Base-by-base conservation (phyloP, 1,140 invertebrate species). In the Lordiphosa collinella region DNA sequence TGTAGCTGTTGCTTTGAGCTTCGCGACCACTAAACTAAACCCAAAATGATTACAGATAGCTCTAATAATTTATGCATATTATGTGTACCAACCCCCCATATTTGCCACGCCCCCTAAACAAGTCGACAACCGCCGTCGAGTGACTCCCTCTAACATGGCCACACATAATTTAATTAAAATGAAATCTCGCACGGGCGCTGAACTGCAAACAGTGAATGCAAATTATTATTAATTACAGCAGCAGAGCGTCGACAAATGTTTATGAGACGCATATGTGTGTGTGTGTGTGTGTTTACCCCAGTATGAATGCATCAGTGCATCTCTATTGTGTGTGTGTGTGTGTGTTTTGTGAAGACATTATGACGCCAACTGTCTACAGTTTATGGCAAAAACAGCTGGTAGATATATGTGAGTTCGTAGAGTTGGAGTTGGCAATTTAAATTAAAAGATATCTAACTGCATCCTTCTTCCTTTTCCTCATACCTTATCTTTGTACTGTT, bases 281-380 rank as follows among this genome's bases (percentile, higher is more conserved):
- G 25, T n/a, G n/a, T 40, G 8, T 34, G 41, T 9, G 4, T 18
- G 14, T 32, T 6, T 22, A 43, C 16, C n/a, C 10, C 40, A 18
- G 12, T 22, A 18, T 43, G 11, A 13, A 22, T 44, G 18, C 11
- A 12, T 9, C 36, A 38, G 12, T 57, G 48, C 36, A 41, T 43
- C 11, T 8, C 36, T 41, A 4, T n/a, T n/a, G n/a, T 40, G 35
- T 10, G n/a, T 34, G 14, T 32, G 18, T 46, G 52, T 31, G 16
- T 40, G 54, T 46, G n/a, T n/a, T n/a, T 46, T 38, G 36, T 34
- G 34, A 37, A 41, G 44, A 43, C 40, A 43, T 11, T 12, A 66
- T 38, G 63, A 57, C 62, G 63, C 32, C 52, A 32, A 41, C 43
- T 58, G 62, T 66, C 53, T 78, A 75, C 75, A 74, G 79, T 78